phyloP scores from a whole-genome alignment of 2,888 invertebrate genomes.

The Gastrophysa polygoni region DNA sequence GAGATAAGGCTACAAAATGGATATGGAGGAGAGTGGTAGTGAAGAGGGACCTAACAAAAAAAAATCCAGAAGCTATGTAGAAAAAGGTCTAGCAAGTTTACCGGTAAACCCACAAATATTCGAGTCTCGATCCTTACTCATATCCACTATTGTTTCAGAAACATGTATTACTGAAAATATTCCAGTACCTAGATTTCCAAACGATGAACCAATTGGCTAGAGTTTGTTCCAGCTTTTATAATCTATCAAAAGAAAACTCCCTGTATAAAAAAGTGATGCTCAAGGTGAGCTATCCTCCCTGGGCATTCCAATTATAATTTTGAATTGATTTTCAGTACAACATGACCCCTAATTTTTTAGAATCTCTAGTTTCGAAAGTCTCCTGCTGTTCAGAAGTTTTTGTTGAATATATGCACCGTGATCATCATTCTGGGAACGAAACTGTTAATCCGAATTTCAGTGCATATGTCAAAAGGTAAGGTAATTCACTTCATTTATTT shows the following conservation, averaged over 20 bases:
- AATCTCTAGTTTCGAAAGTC: conserved; percentile 45
- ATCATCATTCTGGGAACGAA: conserved; percentile 38
- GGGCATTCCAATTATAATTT: neutral
- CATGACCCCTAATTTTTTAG: conserved; percentile 45
- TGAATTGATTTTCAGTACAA: conserved; percentile 40
- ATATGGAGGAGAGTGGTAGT: conserved; percentile 22
- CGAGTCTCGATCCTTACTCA: too few species aligned
- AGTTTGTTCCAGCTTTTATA: conserved; percentile 45
- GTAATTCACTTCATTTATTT: too few species aligned
- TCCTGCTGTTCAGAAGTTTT: conserved; percentile 41
- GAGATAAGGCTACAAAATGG: conserved; percentile 18
- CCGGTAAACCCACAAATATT: conserved; percentile 30
- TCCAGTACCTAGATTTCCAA: conserved; percentile 45
- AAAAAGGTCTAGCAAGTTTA: conserved; percentile 35
- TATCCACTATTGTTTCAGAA: too few species aligned
- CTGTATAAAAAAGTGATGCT: conserved; percentile 45
- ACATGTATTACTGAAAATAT: conserved; percentile 43
- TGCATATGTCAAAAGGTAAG: conserved; percentile 42
- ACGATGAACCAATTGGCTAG: conserved; percentile 44
- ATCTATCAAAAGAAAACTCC: conserved; percentile 43
- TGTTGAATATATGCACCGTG: conserved; percentile 43
- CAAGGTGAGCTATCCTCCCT: conserved; percentile 43
- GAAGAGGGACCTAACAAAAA: conserved; percentile 36
- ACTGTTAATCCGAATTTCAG: conserved; percentile 44
- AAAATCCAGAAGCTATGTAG: conserved; percentile 32